Conservation (phyloP, 2,113 vertebrate species). For the Phocoena phocoena region DNA sequence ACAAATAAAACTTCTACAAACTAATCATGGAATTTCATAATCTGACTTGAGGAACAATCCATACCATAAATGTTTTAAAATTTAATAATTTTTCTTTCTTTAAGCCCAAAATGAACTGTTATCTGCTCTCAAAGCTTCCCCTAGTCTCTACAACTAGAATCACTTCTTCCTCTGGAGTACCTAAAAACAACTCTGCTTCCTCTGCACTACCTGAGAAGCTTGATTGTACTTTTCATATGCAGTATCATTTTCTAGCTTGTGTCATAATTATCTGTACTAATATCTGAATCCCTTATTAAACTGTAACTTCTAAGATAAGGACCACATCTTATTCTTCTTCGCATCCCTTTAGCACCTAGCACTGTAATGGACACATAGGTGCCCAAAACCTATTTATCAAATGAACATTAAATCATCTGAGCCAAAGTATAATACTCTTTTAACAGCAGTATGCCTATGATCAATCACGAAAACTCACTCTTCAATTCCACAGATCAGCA, state of each 20-base stretch:
- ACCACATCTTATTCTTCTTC: not conserved
- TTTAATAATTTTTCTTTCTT: not conserved
- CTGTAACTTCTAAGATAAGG: not conserved
- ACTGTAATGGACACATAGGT: not conserved
- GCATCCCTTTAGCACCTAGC: not conserved
- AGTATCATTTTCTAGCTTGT: not conserved
- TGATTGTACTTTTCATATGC: not conserved
- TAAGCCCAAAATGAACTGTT: constrained; percentile 16
- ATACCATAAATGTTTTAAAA: not conserved
- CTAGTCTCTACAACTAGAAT: not conserved
- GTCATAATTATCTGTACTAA: not conserved
- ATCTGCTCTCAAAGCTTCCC: not conserved
- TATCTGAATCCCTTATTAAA: not conserved
- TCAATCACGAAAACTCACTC: not conserved
- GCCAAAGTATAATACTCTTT: not conserved
- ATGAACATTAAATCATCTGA: constrained; percentile 3
- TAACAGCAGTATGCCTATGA: not conserved
- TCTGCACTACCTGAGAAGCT: not conserved
- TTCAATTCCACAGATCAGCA: not conserved
- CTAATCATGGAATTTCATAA: not conserved
- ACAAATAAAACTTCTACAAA: constrained; percentile 52
- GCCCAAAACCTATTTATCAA: not conserved
- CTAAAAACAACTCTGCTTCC: not conserved
- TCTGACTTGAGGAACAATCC: not conserved
- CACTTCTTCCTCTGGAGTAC: not conserved